Evolutionary conservation across 2,888 invertebrate species (phyloP), one percentile per base, ranked within the genome.

Genomic region (Scaptomyza polygonia): DNA sequence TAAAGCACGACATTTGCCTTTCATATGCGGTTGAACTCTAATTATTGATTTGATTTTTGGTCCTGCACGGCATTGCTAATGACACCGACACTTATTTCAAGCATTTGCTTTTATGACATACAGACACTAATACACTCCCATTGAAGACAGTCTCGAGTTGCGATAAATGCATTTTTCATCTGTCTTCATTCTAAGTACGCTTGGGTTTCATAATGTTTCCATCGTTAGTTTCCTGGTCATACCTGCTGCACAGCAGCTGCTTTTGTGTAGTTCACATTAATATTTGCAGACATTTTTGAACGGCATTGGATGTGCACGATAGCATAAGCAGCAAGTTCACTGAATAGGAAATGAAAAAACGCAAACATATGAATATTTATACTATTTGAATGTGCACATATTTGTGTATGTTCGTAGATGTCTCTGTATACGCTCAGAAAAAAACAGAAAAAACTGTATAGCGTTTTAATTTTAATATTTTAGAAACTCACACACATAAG

Each of bases 261-360:
- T 30, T 52, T 34, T 57, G 54, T 16, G 14, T n/a, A 45, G 30
- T 34, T 51, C 16, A 27, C 66, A 68, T 72, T 64, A 57, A 67
- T 51, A 62, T 54, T 59, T 44, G 44, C 72, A 30, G 49, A 34
- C 68, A 67, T 74, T 72, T 73, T 64, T 65, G 63, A 64, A 67
- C 57, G 54, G 51, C 63, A 67, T 77, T 75, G 62, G 67, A 61
- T 61, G 57, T 72, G 64, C 39, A 47, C 27, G 30, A 14, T 39
- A 63, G 67, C 47, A 58, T 7, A 14, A 36, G 39, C 14, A 48
- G 56, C 51, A 57, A 65, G 85, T 86, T 86, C 84, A 86, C 75
- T 86, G 87, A 84, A 77, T 66, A 75, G 81, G 49, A 86, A 80
- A 79, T 61, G 61, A 11, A 54, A 25, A 57, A 32, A 53, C 42